Base-by-base conservation (phyloP, 2,888 invertebrate genomes). In the Platycnemis pennipes region DNA sequence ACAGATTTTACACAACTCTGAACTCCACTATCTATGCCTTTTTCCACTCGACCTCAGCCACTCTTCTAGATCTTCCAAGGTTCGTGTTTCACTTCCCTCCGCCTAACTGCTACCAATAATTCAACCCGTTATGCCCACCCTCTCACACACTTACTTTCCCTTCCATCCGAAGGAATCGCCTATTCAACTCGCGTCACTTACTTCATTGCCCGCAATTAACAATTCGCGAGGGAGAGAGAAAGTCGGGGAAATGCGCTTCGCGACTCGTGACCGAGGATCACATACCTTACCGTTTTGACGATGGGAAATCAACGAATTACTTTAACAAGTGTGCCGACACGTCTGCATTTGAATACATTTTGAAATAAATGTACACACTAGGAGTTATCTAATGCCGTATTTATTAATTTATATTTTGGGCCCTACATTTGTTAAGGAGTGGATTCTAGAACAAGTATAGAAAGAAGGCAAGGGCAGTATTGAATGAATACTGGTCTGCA, bases 201-300 rank as follows among this genome's bases (percentile, higher is more conserved):
- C 69, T 69, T 69, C 69, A 69, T 31, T 69, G 69, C 69, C n/a
- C 69, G 69, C 69, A 69, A 69, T 69, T 69, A 69, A 69, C 69
- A 69, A 69, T 69, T 69, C 69, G 69, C n/a, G 5, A n/a, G 22
- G 22, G 69, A 8, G 31, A 31, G 69, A 7, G 31, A 69, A 31
- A 22, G 31, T 31, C 8, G 16, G 31, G 69, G 31, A 69, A 31
- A 31, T 69, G 69, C 31, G 69, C 22, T 31, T 7, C 2, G 69
- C 7, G 69, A 31, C 31, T 69, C 69, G 69, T 31, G 69, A 69
- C 69, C 7, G 13, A 31, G 31, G 7, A 69, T 69, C 69, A 31
- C 69, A 69, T 69, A 1, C 69, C 69, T 22, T 69, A 31, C n/a
- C 31, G 31, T n/a, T 69, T 69, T 31, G 69, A 31, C n/a, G 69